Percentiles rank a stretch among this genome's conserved stretches.
phyloP scores from a whole-genome alignment of 2,888 invertebrate species.

The Reticulitermes lucifugus region DNA sequence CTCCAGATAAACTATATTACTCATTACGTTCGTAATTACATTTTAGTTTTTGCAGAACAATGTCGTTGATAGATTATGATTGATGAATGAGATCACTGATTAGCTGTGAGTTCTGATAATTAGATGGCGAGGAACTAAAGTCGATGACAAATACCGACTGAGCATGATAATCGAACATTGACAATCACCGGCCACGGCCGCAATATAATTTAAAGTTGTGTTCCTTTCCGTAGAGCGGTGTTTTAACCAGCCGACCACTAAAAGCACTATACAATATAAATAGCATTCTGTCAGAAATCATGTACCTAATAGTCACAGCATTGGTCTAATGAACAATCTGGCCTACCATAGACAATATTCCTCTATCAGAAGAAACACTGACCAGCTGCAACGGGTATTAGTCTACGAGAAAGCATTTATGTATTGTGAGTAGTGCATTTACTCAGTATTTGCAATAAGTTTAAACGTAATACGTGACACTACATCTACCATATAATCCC shows the following conservation, averaged over 20 bases:
- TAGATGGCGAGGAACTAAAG: neutral
- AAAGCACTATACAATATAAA: too few relatives aligned
- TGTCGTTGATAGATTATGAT: conserved; percentile 9
- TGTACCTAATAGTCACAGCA: too few relatives aligned
- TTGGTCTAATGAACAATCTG: too few relatives aligned
- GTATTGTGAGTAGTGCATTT: too few relatives aligned
- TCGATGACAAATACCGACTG: neutral
- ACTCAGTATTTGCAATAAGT: too few relatives aligned
- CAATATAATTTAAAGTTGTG: neutral
- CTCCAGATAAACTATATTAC: neutral
- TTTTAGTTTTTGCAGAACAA: neutral
- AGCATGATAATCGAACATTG: neutral
- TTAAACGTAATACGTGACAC: too few relatives aligned
- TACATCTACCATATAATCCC: too few relatives aligned
- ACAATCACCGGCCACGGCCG: neutral
- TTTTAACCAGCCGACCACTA: neutral
- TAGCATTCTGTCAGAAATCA: too few relatives aligned
- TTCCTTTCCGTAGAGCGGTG: neutral
- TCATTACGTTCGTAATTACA: neutral
- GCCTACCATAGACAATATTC: too few relatives aligned
- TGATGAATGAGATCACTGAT: neutral
- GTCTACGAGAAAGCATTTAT: too few relatives aligned
- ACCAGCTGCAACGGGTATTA: too few relatives aligned
- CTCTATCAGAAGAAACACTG: too few relatives aligned
- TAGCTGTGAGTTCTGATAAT: neutral